Evolutionary conservation across 2,113 vertebrate genomes (phyloP).

Genomic region (Hemicordylus capensis): DNA sequence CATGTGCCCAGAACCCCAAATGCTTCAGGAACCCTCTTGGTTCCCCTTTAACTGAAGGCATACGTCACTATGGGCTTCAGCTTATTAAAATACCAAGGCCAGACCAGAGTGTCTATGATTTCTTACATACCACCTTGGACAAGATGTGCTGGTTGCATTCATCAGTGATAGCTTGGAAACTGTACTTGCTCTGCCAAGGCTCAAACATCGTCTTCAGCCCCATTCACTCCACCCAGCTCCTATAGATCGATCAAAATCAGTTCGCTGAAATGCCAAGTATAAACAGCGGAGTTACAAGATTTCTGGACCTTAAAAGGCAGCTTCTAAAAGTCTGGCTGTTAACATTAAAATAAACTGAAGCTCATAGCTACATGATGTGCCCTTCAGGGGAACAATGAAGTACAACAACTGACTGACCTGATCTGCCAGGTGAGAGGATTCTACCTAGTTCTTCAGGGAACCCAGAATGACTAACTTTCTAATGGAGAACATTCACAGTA

Average conservation of each 20-base stretch:
- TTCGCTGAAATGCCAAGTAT: neutral
- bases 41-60: neutral
- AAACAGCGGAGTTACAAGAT: neutral
- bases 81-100: neutral
- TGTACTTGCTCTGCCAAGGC: neutral
- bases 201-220: accelerated
- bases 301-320: slow-evolving; percentile 24
- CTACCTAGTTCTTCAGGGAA: neutral
- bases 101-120: neutral
- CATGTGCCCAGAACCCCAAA: neutral
- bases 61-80: neutral
- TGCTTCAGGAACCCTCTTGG: neutral
- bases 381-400: neutral
- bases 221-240: neutral
- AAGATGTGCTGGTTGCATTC: neutral
- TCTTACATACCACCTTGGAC: neutral
- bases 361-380: neutral
- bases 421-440: neutral
- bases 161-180: neutral
- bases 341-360: slow-evolving; percentile 11
- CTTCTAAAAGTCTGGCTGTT: neutral
- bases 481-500: neutral
- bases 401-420: neutral
- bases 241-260: neutral
- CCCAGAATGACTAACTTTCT: neutral